These are phyloP conservation scores for Anastrepha ludens DNA, from an alignment of 1,140 invertebrate species.

Conservation along the genomic window DNA sequence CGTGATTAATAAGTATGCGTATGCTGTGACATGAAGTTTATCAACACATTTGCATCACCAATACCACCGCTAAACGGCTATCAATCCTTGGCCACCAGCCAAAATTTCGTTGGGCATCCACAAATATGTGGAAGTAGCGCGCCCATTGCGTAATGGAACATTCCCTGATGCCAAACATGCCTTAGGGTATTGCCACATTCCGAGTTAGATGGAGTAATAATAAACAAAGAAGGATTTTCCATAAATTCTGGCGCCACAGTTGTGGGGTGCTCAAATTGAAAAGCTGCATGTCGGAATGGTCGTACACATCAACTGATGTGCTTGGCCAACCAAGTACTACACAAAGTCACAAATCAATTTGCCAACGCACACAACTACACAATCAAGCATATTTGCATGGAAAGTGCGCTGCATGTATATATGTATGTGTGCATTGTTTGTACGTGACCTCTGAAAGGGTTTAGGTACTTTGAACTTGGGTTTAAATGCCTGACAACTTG, in stretches of 20 bases:
- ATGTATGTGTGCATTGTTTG: neutral
- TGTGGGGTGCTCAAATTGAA: neutral
- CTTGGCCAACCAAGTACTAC: neutral
- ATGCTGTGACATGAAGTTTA: too few species aligned
- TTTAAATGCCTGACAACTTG: neutral
- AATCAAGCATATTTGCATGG: neutral
- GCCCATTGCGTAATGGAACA: neutral
- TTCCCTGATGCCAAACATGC: neutral
- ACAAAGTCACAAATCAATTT: constrained; percentile 37
- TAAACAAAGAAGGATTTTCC: constrained; percentile 26
- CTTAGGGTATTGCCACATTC: neutral
- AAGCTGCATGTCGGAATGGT: neutral
- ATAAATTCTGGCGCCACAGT: neutral
- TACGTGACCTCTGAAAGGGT: neutral
- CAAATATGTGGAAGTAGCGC: neutral
- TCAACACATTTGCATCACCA: too few species aligned
- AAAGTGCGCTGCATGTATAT: neutral
- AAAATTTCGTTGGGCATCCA: neutral
- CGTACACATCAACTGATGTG: neutral
- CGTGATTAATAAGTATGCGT: constrained; percentile 3
- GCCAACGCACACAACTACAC: neutral
- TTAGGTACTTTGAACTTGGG: neutral
- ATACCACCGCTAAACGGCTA: constrained; percentile 7
- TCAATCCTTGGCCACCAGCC: neutral
- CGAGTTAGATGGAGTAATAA: neutral